A percentile compares a stretch with the other conserved stretches of the same genome.
Conservation (phyloP, 2,888 invertebrate species). For the Noctua janthe region DNA sequence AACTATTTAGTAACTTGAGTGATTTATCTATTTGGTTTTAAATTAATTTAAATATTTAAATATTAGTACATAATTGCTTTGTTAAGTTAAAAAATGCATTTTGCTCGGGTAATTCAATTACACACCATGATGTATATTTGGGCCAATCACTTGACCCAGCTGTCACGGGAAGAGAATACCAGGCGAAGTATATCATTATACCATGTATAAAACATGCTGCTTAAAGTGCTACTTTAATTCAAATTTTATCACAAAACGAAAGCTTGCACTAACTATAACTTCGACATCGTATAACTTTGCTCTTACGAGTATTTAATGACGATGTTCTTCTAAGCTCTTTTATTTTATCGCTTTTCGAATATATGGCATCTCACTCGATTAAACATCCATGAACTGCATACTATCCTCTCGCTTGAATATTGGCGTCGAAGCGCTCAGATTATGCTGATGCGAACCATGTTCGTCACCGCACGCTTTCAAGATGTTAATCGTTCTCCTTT, state of each 20-base stretch:
- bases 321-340: conserved; percentile 32
- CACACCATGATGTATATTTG: too few species aligned
- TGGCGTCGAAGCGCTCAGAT: conserved; percentile 51
- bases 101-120: too few species aligned
- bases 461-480: conserved; percentile 78
- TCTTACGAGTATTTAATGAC: conserved; percentile 50
- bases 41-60: too few species aligned
- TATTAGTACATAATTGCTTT: too few species aligned
- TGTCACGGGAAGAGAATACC: too few species aligned
- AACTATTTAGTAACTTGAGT: too few species aligned
- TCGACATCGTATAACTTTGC: conserved; percentile 17
- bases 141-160: too few species aligned
- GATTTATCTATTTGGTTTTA: too few species aligned
- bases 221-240: background rate
- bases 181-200: too few species aligned
- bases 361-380: conserved; percentile 44
- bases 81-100: too few species aligned
- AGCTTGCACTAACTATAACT: background rate
- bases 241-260: background rate
- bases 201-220: background rate
- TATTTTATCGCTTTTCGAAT: conserved; percentile 41
- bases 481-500: conserved; percentile 84
- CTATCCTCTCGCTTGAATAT: conserved; percentile 35
- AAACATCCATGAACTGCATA: conserved; percentile 49
- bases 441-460: conserved; percentile 59